Percentiles rank a stretch among this genome's conserved stretches.
These are phyloP conservation scores for Toxotes lorentzi DNA, from an alignment of 2,797 vertebrate species.

Conservation along the genomic window DNA sequence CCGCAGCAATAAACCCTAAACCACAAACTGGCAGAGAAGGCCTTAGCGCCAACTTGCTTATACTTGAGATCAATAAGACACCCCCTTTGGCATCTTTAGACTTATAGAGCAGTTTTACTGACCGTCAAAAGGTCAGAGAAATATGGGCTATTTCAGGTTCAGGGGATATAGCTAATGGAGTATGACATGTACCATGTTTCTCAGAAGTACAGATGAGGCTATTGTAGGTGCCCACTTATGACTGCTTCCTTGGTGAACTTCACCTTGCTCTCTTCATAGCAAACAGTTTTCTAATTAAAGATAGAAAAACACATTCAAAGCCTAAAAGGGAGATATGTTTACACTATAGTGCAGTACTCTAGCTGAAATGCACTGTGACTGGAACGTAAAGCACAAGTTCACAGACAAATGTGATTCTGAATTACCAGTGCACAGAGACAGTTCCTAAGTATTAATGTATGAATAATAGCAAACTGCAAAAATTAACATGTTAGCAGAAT, in stretches of 20 bases:
- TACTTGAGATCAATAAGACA: conserved; percentile 50
- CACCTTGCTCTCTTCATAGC: background rate
- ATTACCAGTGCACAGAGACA: background rate
- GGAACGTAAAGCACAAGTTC: no score
- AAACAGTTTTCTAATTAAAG: background rate
- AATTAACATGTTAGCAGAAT: background rate
- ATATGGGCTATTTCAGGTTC: conserved; percentile 33
- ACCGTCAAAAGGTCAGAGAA: conserved; percentile 51
- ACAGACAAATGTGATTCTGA: background rate
- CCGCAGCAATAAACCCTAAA: conserved; percentile 51
- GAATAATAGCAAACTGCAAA: background rate
- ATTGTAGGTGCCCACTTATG: background rate
- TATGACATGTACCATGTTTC: background rate
- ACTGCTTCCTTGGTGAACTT: background rate
- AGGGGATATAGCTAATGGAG: conserved; percentile 44
- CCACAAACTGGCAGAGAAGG: conserved; percentile 39
- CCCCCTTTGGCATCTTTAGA: conserved; percentile 37
- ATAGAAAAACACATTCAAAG: background rate
- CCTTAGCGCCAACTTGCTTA: conserved; percentile 30
- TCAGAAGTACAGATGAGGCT: conserved; percentile 19
- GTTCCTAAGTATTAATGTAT: background rate
- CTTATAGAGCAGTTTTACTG: conserved; percentile 38
- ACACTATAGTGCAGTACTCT: no score
- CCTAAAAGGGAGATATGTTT: background rate
- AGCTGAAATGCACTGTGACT: background rate